Evolutionary conservation across 2,113 vertebrate species (phyloP).

Genomic region (Tapirus terrestris): DNA sequence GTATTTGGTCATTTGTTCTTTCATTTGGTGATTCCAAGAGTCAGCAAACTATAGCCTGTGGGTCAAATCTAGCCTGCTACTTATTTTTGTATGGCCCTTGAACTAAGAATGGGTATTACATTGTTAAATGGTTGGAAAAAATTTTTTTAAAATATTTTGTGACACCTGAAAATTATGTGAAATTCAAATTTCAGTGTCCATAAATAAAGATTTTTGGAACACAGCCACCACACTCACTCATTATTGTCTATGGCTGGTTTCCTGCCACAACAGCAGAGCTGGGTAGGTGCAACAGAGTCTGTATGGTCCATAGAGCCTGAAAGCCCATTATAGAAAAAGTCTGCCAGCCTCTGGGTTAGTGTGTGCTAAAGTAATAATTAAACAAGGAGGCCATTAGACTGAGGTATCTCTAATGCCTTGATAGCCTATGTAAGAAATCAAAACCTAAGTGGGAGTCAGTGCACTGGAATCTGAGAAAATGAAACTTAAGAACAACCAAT

Average conservation of each 20-base stretch:
- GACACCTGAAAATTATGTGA: neutral
- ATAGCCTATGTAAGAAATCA: neutral
- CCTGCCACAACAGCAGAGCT: neutral
- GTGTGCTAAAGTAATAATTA: neutral
- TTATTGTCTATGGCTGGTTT: neutral
- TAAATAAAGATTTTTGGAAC: neutral
- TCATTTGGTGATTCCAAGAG: neutral
- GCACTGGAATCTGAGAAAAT: neutral
- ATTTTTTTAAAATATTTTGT: neutral
- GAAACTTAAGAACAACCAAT: neutral
- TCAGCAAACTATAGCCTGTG: neutral
- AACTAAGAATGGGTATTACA: neutral
- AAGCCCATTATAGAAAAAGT: neutral
- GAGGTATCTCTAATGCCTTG: neutral
- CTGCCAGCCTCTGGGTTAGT: neutral
- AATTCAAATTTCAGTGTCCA: neutral
- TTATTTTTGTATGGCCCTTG: neutral
- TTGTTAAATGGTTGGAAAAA: neutral
- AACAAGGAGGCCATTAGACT: neutral
- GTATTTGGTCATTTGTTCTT: neutral
- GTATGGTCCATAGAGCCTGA: neutral
- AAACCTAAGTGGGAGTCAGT: neutral
- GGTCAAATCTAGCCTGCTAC: neutral
- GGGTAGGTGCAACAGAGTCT: neutral
- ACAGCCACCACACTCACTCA: neutral